Conservation (phyloP, 2,113 vertebrate genomes). For the Dipodomys merriami region DNA sequence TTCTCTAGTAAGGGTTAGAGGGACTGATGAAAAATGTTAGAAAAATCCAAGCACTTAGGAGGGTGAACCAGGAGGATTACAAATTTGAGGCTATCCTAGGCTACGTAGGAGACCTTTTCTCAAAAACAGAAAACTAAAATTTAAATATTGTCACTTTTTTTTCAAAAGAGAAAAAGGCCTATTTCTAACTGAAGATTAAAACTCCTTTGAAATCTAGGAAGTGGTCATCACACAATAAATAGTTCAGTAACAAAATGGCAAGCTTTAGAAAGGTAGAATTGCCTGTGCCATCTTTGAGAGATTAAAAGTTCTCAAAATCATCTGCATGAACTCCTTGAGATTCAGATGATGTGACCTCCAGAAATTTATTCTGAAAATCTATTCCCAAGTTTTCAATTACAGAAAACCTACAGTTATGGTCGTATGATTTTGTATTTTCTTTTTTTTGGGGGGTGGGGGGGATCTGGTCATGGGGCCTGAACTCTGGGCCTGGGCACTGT, state of each 20-base stretch:
- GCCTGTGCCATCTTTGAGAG: constrained; percentile 47
- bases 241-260: not conserved
- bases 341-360: constrained; percentile 46
- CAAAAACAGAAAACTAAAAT: not conserved
- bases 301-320: constrained; percentile 71
- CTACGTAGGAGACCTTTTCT: no score
- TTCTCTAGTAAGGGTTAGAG: no score
- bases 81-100: not conserved
- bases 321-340: constrained; percentile 72
- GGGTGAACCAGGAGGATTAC: not conserved
- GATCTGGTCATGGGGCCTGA: no score
- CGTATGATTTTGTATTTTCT: not conserved
- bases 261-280: not conserved
- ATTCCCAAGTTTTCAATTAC: constrained; percentile 55
- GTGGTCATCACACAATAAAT: not conserved
- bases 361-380: constrained; percentile 56
- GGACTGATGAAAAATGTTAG: no score
- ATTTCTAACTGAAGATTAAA: constrained; percentile 16
- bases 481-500: no score
- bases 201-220: not conserved
- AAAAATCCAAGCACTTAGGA: not conserved
- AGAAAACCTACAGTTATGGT: not conserved
- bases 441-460: no score
- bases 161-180: not conserved
- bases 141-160: constrained; percentile 35